phyloP scores from a whole-genome alignment of 1,140 invertebrate genomes.

The Oncopeltus fasciatus region DNA sequence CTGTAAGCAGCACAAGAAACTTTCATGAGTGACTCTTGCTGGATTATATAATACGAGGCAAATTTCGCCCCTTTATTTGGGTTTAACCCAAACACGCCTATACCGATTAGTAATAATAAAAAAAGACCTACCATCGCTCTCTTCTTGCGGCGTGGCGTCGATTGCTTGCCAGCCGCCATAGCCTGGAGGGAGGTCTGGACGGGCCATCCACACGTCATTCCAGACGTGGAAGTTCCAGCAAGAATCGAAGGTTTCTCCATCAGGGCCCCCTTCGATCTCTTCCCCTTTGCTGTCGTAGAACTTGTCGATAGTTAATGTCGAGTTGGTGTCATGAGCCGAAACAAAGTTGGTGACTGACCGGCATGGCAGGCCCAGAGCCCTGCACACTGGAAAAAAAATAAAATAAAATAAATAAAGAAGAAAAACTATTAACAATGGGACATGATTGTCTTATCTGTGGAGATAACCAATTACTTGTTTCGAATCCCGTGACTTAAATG shows the following conservation, averaged over 20 bases:
- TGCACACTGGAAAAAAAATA: conserved; percentile 32
- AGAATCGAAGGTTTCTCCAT: conserved; percentile 42
- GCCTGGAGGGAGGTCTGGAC: conserved; percentile 54
- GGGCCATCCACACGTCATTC: conserved; percentile 70
- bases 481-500: too few species aligned
- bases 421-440: background rate
- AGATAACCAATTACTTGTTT: too few species aligned
- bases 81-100: too few species aligned
- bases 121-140: conserved; percentile 40
- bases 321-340: conserved; percentile 62
- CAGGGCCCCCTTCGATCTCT: conserved; percentile 42
- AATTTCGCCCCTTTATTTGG: too few species aligned
- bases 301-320: conserved; percentile 39
- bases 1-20: conserved; percentile 10
- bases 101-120: too few species aligned
- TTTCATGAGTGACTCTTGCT: background rate
- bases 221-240: conserved; percentile 74
- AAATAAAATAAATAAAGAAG: background rate
- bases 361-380: conserved; percentile 50
- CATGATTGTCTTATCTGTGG: background rate
- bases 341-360: conserved; percentile 60
- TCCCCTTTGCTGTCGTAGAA: conserved; percentile 47
- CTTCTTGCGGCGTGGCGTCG: conserved; percentile 63
- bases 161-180: conserved; percentile 69
- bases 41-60: background rate